Evolutionary conservation across 2,113 vertebrate genomes (phyloP).

Genomic region (Aphyosemion australe): DNA sequence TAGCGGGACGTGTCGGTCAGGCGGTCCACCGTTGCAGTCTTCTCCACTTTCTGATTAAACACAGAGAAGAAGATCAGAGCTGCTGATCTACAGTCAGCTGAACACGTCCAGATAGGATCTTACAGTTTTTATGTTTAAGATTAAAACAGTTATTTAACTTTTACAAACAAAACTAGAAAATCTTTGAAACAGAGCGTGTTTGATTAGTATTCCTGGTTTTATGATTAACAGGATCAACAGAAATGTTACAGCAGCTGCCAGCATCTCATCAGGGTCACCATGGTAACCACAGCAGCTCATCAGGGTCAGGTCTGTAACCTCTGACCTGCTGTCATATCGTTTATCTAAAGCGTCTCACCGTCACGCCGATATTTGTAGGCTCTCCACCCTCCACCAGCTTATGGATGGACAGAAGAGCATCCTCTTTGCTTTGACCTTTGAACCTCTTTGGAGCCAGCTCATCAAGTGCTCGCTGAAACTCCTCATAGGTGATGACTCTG

Average conservation of each 20-base stretch:
- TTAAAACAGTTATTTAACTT: no score
- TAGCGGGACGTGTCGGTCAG: slow-evolving; percentile 92
- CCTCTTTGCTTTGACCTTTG: slow-evolving; percentile 91
- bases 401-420: slow-evolving; percentile 84
- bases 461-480: slow-evolving; percentile 90
- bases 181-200: no score
- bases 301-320: no score
- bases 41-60: slow-evolving; percentile 85
- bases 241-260: no score
- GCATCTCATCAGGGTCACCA: no score
- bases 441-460: slow-evolving; percentile 89
- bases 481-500: slow-evolving; percentile 89
- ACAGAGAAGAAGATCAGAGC: no score
- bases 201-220: no score
- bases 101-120: no score
- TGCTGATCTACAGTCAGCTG: no score
- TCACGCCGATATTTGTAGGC: slow-evolving; percentile 87
- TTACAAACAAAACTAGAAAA: no score
- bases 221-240: no score
- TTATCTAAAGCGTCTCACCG: slow-evolving; percentile 80
- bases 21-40: slow-evolving; percentile 85
- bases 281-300: no score
- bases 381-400: slow-evolving; percentile 89
- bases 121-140: not conserved
- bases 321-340: not conserved